phyloP scores from a whole-genome alignment of 2,888 invertebrate species.

The Pristionchus mayeri region DNA sequence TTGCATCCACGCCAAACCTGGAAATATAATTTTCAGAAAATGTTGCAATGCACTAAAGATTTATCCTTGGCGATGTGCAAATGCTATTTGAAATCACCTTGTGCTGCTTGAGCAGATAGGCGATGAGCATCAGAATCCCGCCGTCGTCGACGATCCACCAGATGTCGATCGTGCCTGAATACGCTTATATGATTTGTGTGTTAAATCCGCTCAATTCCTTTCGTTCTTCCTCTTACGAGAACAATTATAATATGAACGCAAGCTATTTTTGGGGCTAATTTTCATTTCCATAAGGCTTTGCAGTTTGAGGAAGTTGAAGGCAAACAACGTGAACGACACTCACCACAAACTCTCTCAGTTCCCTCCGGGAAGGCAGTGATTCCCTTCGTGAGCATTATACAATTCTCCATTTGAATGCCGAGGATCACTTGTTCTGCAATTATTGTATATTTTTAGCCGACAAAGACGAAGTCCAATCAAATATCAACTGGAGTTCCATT shows the following conservation, averaged over 20 bases:
- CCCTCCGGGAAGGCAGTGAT: conserved; percentile 93
- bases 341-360: conserved; percentile 78
- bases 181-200: too few species aligned
- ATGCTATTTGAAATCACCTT: conserved; percentile 78
- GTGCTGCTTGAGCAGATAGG: conserved; percentile 85
- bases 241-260: too few species aligned
- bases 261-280: too few species aligned
- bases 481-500: too few species aligned
- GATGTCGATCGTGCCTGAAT: conserved; percentile 87
- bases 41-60: not conserved
- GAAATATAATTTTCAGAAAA: conserved; percentile 30
- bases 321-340: too few species aligned
- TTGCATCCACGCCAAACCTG: conserved; percentile 94
- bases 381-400: conserved; percentile 95
- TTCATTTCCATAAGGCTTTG: too few species aligned
- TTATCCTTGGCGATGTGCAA: not conserved
- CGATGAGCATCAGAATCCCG: conserved; percentile 93
- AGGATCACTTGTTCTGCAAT: conserved; percentile 78
- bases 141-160: conserved; percentile 99
- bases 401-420: conserved; percentile 92
- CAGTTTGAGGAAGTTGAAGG: not conserved
- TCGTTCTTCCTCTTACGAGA: too few species aligned
- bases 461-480: not conserved
- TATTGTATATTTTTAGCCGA: not conserved
- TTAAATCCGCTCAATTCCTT: too few species aligned